Evolutionary conservation across 2,113 vertebrate genomes (phyloP).

Genomic region (Tretioscincus oriximinensis): DNA sequence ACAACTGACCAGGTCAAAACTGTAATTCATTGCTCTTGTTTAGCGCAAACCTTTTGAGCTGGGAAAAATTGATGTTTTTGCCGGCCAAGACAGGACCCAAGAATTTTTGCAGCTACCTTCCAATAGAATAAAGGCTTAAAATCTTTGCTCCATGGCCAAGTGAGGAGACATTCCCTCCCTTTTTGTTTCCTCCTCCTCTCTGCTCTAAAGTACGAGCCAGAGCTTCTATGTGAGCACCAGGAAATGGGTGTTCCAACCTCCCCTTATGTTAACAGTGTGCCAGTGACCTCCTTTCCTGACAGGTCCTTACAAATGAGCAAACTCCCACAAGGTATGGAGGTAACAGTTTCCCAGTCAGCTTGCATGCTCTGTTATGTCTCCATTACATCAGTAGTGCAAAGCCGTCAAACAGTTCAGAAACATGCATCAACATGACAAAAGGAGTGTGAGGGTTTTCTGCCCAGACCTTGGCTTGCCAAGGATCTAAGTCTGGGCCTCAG

Average conservation of each 20-base stretch:
- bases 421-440: constrained; percentile 30
- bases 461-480: constrained; percentile 5
- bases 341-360: constrained; percentile 15
- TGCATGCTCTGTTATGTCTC: constrained; percentile 10
- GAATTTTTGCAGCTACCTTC: background rate
- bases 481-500: constrained; percentile 15
- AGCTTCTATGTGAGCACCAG: constrained; percentile 7
- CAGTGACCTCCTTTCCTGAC: constrained; percentile 37
- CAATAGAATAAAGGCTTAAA: background rate
- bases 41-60: background rate
- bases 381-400: constrained; percentile 13
- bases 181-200: background rate
- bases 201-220: background rate
- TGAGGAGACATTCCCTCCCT: background rate
- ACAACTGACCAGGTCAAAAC: background rate
- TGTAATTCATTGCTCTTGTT: background rate
- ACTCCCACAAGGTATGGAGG: constrained; percentile 22
- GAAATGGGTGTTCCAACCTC: constrained; percentile 15
- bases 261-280: constrained; percentile 14
- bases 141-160: background rate
- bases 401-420: constrained; percentile 31
- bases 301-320: constrained; percentile 30
- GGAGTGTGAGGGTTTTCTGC: constrained; percentile 13
- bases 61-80: background rate
- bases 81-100: background rate